Conservation (phyloP, 1,140 invertebrate genomes). For the Drosophila saltans region DNA sequence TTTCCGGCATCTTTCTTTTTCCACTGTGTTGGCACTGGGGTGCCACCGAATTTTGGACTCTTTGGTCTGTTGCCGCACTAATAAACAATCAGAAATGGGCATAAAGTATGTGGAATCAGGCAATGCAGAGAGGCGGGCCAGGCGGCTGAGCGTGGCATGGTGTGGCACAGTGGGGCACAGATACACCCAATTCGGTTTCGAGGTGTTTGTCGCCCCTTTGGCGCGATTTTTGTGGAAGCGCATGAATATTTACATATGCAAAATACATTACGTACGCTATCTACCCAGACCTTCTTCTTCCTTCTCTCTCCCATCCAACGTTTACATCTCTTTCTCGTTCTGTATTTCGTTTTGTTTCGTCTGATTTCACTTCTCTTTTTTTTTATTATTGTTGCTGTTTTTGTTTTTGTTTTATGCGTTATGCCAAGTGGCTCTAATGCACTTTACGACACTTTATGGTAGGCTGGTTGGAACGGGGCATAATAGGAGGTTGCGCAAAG, state of each 20-base stretch:
- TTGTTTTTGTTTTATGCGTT: slow-evolving; percentile 41
- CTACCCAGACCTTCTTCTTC: not conserved
- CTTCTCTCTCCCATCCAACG: not conserved
- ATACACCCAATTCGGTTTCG: slow-evolving; percentile 18
- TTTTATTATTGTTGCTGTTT: slow-evolving; percentile 29
- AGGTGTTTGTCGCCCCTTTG: slow-evolving; percentile 62
- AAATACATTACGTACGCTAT: slow-evolving; percentile 38
- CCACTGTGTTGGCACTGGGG: not conserved
- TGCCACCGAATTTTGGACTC: slow-evolving; percentile 13
- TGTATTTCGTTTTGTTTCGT: slow-evolving; percentile 3
- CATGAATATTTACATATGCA: slow-evolving; percentile 74
- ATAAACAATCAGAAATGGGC: slow-evolving; percentile 80
- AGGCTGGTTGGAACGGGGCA: slow-evolving; percentile 33
- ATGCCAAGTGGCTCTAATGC: slow-evolving; percentile 79
- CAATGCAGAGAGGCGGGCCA: slow-evolving; percentile 12
- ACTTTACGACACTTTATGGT: slow-evolving; percentile 80
- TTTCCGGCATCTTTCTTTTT: too few relatives aligned
- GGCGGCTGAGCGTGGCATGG: not conserved
- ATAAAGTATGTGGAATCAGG: slow-evolving; percentile 76
- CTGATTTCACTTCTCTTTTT: slow-evolving; percentile 3
- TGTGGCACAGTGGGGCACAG: not conserved
- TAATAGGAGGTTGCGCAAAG: not conserved
- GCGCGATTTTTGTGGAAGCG: slow-evolving; percentile 50
- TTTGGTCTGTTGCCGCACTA: slow-evolving; percentile 66
- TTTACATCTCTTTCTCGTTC: slow-evolving; percentile 3